Conservation (phyloP, 2,888 invertebrate species). For the Cylloceria caligata region DNA sequence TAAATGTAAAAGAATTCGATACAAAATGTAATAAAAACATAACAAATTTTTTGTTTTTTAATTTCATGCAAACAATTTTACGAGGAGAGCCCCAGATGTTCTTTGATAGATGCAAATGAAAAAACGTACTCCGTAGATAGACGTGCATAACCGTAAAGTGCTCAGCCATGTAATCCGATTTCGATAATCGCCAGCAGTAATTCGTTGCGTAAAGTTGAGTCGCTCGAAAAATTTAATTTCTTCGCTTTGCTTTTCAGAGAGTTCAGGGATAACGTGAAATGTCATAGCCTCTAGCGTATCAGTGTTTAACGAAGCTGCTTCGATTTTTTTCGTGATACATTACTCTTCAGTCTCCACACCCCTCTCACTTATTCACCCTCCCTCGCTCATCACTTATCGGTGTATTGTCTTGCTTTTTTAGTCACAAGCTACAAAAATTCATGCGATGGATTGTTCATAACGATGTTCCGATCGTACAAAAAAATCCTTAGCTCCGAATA, state of each 20-base stretch:
- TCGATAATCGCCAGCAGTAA: constrained; percentile 74
- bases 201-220: constrained; percentile 39
- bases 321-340: neutral
- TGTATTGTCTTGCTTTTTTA: neutral
- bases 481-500: too few relatives aligned
- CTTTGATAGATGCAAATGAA: constrained; percentile 30
- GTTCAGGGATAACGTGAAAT: constrained; percentile 52
- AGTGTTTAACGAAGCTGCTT: neutral
- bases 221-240: constrained; percentile 62
- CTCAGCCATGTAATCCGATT: constrained; percentile 79
- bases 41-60: neutral
- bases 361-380: neutral
- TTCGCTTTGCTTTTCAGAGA: neutral
- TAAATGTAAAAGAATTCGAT: neutral
- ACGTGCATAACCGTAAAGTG: constrained; percentile 72
- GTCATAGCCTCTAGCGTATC: constrained; percentile 68
- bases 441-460: too few relatives aligned
- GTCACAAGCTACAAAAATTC: neutral
- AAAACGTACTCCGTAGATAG: neutral
- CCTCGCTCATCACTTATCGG: neutral
- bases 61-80: neutral
- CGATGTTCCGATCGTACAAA: too few relatives aligned
- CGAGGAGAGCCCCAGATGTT: neutral
- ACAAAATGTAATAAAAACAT: neutral
- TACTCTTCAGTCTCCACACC: neutral